Evolutionary conservation across 2,888 invertebrate species (phyloP).

Genomic region (Hoplodrina ambigua): DNA sequence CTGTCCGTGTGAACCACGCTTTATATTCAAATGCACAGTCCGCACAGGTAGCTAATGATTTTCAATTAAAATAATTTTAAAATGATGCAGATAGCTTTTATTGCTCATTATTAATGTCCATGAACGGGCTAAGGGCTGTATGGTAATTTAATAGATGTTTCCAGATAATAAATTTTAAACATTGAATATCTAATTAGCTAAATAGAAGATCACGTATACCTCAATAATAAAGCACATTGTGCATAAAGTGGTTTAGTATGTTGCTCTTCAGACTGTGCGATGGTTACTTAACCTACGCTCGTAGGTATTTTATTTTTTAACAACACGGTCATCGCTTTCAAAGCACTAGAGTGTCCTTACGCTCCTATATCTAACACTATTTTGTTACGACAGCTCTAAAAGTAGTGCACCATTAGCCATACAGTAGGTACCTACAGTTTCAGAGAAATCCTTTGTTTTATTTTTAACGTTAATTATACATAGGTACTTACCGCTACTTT

Average conservation of each 20-base stretch:
- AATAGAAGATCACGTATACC: background rate
- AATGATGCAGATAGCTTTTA: constrained; percentile 58
- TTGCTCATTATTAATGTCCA: constrained; percentile 17
- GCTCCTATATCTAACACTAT: constrained; percentile 11
- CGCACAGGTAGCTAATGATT: constrained; percentile 68
- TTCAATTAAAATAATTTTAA: constrained; percentile 72
- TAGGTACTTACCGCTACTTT: background rate
- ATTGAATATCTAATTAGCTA: constrained; percentile 12
- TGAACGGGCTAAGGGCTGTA: background rate
- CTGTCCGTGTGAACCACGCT: constrained; percentile 68
- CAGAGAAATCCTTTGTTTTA: background rate
- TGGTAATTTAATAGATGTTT: constrained; percentile 7
- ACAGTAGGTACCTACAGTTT: background rate
- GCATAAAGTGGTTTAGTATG: constrained; percentile 18
- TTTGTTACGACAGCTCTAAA: constrained; percentile 11
- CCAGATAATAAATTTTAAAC: constrained; percentile 3
- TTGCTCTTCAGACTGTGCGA: constrained; percentile 5
- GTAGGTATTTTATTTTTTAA: constrained; percentile 22
- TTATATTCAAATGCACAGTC: constrained; percentile 68
- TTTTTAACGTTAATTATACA: background rate
- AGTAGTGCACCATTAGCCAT: constrained; percentile 3
- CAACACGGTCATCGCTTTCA: background rate
- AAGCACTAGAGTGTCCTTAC: background rate
- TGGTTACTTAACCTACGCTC: background rate
- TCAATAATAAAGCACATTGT: background rate